A percentile compares a stretch with the other conserved stretches of the same genome.
Conservation (phyloP, 2,797 vertebrate genomes). For the Perodicticus potto region DNA sequence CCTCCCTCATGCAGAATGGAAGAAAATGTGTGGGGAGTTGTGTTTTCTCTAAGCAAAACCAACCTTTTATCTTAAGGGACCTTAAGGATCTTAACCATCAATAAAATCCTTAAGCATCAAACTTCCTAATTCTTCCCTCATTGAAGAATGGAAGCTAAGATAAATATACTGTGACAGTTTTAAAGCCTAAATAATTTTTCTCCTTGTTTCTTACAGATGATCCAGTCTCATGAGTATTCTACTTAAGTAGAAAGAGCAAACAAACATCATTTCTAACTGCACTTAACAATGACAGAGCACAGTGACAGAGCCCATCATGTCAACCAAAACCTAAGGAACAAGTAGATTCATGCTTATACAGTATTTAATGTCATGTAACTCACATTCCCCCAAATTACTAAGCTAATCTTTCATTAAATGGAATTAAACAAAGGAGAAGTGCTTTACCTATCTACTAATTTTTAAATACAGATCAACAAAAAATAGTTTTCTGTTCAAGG, state of each 20-base stretch:
- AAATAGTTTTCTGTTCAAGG: slow-evolving; percentile 25
- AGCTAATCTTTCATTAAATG: slow-evolving; percentile 16
- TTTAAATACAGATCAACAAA: slow-evolving; percentile 39
- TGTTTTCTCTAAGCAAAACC: slow-evolving; percentile 10
- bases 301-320: background rate
- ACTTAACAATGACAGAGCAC: background rate
- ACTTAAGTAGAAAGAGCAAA: background rate
- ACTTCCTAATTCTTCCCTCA: slow-evolving; percentile 11
- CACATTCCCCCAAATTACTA: background rate
- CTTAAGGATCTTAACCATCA: background rate
- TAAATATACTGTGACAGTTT: background rate
- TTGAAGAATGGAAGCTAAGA: slow-evolving; percentile 28
- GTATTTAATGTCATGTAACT: background rate
- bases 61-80: slow-evolving; percentile 43
- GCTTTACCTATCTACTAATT: background rate
- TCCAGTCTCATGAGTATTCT: background rate
- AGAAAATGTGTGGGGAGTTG: background rate
- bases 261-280: background rate
- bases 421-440: background rate
- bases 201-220: background rate
- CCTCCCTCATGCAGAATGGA: background rate
- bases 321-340: slow-evolving; percentile 21
- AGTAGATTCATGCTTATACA: background rate
- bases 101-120: slow-evolving; percentile 2
- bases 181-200: slow-evolving; percentile 43